These are phyloP conservation scores for Tetrapedia diversipes DNA, from an alignment of 2,888 invertebrate genomes.

Conservation along the genomic window DNA sequence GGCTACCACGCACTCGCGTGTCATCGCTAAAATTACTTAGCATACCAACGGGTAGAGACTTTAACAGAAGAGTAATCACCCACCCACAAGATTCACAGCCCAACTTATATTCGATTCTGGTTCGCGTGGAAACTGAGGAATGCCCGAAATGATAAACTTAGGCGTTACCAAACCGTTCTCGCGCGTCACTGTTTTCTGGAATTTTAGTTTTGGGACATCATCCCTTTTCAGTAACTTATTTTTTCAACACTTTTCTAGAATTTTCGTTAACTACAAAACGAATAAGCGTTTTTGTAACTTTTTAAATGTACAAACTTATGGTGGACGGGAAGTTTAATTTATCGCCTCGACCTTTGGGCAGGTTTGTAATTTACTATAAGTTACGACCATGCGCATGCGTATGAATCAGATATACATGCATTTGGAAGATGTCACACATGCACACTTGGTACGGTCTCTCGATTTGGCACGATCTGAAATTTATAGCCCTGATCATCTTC, in stretches of 20 bases:
- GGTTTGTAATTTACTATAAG: constrained; percentile 37
- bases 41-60: constrained; percentile 54
- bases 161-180: constrained; percentile 63
- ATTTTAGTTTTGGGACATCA: constrained; percentile 14
- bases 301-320: neutral
- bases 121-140: constrained; percentile 49
- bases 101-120: constrained; percentile 44
- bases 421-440: constrained; percentile 23
- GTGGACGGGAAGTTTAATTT: constrained; percentile 2
- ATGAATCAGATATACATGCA: constrained; percentile 29
- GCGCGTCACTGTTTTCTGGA: constrained; percentile 54
- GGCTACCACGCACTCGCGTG: constrained; percentile 30
- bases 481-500: constrained; percentile 33
- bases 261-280: neutral
- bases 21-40: constrained; percentile 76
- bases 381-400: constrained; percentile 16
- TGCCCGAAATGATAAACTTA: constrained; percentile 64
- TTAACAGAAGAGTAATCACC: constrained; percentile 62
- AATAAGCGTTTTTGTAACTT: neutral
- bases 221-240: neutral
- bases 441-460: constrained; percentile 9
- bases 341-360: constrained; percentile 20
- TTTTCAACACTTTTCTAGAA: neutral
- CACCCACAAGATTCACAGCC: constrained; percentile 53
- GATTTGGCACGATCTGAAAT: constrained; percentile 54